A percentile compares a stretch with the other conserved stretches of the same genome.
phyloP scores from a whole-genome alignment of 1,140 invertebrate genomes.

The Uloborus diversus region DNA sequence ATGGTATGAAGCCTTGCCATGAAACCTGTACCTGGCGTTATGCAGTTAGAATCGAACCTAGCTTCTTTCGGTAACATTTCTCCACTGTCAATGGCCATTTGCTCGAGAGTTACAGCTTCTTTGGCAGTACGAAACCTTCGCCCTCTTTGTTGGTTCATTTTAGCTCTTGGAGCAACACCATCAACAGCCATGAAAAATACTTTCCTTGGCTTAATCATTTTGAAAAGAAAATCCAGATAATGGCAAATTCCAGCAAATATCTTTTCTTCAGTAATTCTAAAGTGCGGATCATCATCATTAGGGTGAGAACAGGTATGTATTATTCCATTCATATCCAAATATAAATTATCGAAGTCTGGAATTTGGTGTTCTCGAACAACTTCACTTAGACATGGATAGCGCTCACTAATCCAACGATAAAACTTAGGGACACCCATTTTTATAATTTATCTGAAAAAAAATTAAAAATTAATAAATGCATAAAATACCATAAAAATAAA shows the following conservation, averaged over 20 bases:
- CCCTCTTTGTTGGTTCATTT: constrained; percentile 93
- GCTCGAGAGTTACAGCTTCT: constrained; percentile 81
- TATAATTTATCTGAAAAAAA: too few species aligned
- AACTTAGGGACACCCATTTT: constrained; percentile 99
- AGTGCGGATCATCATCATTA: constrained; percentile 90
- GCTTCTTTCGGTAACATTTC: constrained; percentile 72
- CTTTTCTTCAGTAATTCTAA: constrained; percentile 88
- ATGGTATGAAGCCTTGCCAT: constrained; percentile 88
- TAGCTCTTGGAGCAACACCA: constrained; percentile 93
- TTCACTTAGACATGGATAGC: constrained; percentile 95
- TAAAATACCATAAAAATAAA: too few species aligned
- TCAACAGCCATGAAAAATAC: constrained; percentile 96
- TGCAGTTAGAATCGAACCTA: constrained; percentile 95
- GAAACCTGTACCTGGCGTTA: constrained; percentile 90
- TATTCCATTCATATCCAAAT: constrained; percentile 87
- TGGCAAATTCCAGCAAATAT: constrained; percentile 95
- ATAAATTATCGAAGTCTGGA: constrained; percentile 94
- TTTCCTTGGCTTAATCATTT: constrained; percentile 90
- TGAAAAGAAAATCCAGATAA: constrained; percentile 88
- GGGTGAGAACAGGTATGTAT: constrained; percentile 97
- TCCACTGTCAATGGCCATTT: constrained; percentile 74
- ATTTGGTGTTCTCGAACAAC: constrained; percentile 94
- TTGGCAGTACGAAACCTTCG: constrained; percentile 79
- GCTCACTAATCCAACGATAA: constrained; percentile 95
- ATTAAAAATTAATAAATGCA: too few species aligned